phyloP scores from a whole-genome alignment of 2,888 invertebrate genomes.

The Ormyrus rosae region DNA sequence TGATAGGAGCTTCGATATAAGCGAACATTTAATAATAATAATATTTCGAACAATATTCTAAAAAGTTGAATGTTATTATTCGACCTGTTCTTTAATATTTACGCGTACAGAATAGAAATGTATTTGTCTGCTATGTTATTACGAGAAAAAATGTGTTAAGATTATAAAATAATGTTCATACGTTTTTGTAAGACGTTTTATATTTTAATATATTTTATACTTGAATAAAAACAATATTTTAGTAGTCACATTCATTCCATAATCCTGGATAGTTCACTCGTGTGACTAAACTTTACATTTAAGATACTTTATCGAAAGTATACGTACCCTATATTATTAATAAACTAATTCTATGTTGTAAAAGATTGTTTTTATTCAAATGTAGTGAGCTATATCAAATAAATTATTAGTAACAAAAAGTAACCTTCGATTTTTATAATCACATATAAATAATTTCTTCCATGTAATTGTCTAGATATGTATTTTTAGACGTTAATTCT shows the following conservation, averaged over 20 bases:
- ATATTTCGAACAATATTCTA: not conserved
- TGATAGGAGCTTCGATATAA: not conserved
- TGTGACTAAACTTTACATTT: conserved; percentile 2
- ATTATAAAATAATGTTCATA: conserved; percentile 18
- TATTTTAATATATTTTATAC: conserved; percentile 35
- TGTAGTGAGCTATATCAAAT: not conserved
- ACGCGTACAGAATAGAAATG: not conserved
- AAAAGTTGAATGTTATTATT: not conserved
- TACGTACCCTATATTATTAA: not conserved
- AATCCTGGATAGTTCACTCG: not conserved
- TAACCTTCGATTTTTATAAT: not conserved
- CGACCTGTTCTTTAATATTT: conserved; percentile 5
- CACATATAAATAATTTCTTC: not conserved
- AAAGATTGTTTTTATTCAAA: conserved; percentile 49
- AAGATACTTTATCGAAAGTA: conserved; percentile 6
- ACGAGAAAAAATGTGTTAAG: conserved; percentile 2
- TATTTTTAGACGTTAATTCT: not conserved
- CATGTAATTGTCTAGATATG: conserved; percentile 8
- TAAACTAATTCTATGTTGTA: not conserved
- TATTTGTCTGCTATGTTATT: not conserved
- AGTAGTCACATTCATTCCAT: conserved; percentile 19
- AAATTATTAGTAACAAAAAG: not conserved
- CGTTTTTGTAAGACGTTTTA: conserved; percentile 36
- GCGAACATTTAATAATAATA: no score
- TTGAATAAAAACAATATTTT: conserved; percentile 49